phyloP scores from a whole-genome alignment of 2,797 vertebrate genomes.

The Naso thynnoides region DNA sequence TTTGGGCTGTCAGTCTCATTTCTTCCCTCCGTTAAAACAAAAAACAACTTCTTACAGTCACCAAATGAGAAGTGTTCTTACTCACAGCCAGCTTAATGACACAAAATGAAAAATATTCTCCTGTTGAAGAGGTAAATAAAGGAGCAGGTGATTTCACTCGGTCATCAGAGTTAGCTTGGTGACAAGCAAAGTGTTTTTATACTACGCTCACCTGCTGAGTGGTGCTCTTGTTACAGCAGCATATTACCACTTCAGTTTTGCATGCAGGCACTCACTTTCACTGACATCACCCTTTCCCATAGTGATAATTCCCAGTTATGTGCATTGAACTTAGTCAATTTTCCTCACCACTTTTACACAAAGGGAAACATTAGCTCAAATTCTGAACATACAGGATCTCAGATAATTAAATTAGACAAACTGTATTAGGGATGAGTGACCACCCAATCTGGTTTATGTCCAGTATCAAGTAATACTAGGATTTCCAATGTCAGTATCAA shows the following conservation, averaged over 20 bases:
- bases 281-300: constrained; percentile 11
- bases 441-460: neutral
- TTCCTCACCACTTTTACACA: neutral
- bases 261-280: constrained; percentile 4
- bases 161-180: constrained; percentile 56
- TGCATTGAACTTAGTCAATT: neutral
- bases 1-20: constrained; percentile 8
- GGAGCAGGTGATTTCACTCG: constrained; percentile 44
- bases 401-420: neutral
- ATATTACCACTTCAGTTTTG: constrained; percentile 47
- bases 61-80: constrained; percentile 5
- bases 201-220: constrained; percentile 52
- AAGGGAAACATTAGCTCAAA: neutral
- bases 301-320: neutral
- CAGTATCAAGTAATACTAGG: neutral
- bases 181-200: constrained; percentile 45
- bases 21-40: constrained; percentile 1
- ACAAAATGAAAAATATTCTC: constrained; percentile 44
- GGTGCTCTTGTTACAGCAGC: constrained; percentile 45
- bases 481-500: neutral
- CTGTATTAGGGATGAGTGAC: too few relatives aligned
- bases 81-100: constrained; percentile 28
- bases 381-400: neutral
- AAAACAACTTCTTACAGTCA: constrained; percentile 2
- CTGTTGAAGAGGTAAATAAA: constrained; percentile 41